Evolutionary conservation across 2,888 invertebrate genomes (phyloP).

Genomic region (Drosophila picticornis): DNA sequence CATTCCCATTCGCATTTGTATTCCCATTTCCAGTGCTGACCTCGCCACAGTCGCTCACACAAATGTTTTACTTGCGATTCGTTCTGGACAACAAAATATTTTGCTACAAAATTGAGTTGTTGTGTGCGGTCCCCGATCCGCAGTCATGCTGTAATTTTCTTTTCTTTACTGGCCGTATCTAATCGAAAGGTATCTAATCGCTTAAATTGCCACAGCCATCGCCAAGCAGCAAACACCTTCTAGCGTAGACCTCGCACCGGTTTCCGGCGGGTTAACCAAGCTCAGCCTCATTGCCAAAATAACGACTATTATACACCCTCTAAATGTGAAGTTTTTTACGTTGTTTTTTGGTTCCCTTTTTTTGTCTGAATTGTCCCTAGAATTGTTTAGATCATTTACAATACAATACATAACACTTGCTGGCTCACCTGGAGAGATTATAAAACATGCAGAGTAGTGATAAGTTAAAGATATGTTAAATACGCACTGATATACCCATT

Average conservation of each 20-base stretch:
- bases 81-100: conserved; percentile 83
- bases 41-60: conserved; percentile 31
- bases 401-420: not conserved
- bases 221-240: conserved; percentile 55
- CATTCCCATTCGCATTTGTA: conserved; percentile 9
- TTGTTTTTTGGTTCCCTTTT: not conserved
- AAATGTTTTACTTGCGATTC: conserved; percentile 76
- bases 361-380: not conserved
- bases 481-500: conserved; percentile 7
- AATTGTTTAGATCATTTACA: not conserved
- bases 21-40: conserved; percentile 20
- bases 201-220: conserved; percentile 70
- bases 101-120: conserved; percentile 80
- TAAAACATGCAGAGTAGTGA: not conserved
- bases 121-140: conserved; percentile 58
- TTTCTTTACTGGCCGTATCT: conserved; percentile 71
- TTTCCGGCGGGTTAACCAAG: conserved; percentile 28
- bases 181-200: conserved; percentile 79
- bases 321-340: not conserved
- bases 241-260: conserved; percentile 39
- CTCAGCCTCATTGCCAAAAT: not conserved
- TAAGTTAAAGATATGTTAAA: not conserved
- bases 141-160: conserved; percentile 67
- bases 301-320: conserved; percentile 13
- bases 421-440: not conserved